Evolutionary conservation across 2,113 vertebrate genomes (phyloP), one percentile per base, ranked within the genome.

Genomic region (Hippolais icterina): DNA sequence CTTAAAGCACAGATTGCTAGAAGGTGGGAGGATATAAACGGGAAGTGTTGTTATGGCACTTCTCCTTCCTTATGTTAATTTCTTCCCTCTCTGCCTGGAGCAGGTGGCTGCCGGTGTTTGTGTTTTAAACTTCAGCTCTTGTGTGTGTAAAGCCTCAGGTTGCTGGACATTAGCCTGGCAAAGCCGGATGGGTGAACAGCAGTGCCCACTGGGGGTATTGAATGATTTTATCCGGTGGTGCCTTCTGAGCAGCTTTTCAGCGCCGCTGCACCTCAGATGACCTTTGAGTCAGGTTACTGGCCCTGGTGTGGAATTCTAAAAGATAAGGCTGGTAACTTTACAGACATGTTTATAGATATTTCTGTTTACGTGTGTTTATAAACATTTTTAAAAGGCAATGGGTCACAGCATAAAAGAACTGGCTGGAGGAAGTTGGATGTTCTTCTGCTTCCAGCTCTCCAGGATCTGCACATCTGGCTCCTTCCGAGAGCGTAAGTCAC

Each of bases 41-140:
- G 61, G 24, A 64, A 37, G 23, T 33, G 69, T 41, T 72, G 53
- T 80, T 74, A 56, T 0, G 2, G 54, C 42, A 42, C 29, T 80
- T 85, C 56, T 78, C 61, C 41, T 84, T 93, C 96, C 88, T 56
- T 87, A 60, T 68, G 84, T 79, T 41, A 35, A 15, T 93, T 87
- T 65, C 21, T 35, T 42, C 59, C 15, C 25, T 83, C 31, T 3
- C 66, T 57, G 89, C 37, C 23, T 50, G 8, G 8, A 63, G 12
- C 56, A 91, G 90, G 65, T 81, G 85, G 75, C 82, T 83, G 63
- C 12, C 16, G 10, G 0, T 22, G 11, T 66, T 86, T 59, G 21
- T 5, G 33, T 27, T 63, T 33, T 29, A 24, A 37, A 63, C 72
- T 50, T 47, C 39, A 33, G 2, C 10, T 84, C 70, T 8, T 10